Evolutionary conservation across 2,888 invertebrate genomes (phyloP).

Genomic region (Dysmachus trigonus): DNA sequence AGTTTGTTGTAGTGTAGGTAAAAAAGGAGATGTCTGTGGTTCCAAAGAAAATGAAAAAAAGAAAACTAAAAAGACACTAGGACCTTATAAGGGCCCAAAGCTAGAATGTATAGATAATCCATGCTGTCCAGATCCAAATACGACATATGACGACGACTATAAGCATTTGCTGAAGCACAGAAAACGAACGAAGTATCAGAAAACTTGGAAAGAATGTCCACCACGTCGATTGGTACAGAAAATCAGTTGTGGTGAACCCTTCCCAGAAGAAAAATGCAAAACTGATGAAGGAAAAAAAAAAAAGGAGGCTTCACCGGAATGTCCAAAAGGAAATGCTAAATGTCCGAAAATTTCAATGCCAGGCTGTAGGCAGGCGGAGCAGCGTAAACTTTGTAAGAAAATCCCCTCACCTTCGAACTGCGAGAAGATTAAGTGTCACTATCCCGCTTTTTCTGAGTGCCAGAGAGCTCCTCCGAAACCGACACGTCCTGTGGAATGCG

Average conservation of each 20-base stretch:
- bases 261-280: neutral
- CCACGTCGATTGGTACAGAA: neutral
- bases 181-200: neutral
- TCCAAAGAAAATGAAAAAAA: neutral
- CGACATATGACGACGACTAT: neutral
- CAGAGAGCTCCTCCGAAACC: neutral
- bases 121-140: neutral
- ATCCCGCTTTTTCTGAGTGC: neutral
- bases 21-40: neutral
- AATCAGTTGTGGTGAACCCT: neutral
- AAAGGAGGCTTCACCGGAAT: neutral
- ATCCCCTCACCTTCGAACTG: neutral
- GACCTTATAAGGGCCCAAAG: neutral
- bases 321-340: neutral
- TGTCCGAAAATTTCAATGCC: neutral
- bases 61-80: neutral
- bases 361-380: neutral
- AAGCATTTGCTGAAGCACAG: neutral
- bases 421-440: neutral
- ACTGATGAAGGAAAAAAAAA: neutral
- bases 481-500: neutral
- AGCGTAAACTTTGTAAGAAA: neutral
- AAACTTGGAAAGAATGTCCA: neutral
- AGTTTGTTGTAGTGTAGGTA: neutral
- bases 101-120: neutral